Percentiles rank a stretch among this genome's conserved stretches.
phyloP scores from a whole-genome alignment of 2,888 invertebrate species.

The Kryphioiulus occultus region DNA sequence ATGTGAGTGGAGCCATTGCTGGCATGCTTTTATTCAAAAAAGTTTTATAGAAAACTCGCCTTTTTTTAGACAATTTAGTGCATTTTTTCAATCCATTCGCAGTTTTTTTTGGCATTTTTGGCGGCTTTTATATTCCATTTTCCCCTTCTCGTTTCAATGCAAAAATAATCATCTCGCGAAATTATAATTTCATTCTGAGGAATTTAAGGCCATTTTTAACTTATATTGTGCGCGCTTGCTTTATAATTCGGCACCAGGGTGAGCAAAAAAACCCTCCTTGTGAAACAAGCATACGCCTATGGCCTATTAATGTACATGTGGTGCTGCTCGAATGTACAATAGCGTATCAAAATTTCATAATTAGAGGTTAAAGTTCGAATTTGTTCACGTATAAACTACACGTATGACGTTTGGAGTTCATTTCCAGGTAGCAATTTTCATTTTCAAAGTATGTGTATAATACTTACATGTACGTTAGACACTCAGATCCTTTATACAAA shows the following conservation, averaged over 20 bases:
- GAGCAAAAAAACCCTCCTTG: not conserved
- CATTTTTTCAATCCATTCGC: not conserved
- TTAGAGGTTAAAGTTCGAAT: not conserved
- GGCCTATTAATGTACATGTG: not conserved
- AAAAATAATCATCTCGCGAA: conserved; percentile 20
- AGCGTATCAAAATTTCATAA: not conserved
- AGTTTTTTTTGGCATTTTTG: conserved; percentile 17
- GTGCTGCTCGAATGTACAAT: conserved; percentile 3
- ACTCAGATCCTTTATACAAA: no score
- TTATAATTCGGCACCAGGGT: not conserved
- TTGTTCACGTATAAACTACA: not conserved
- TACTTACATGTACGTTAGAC: no score
- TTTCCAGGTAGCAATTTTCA: not conserved
- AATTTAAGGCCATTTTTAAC: conserved; percentile 40
- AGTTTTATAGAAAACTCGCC: conserved; percentile 31
- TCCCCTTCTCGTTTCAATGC: not conserved
- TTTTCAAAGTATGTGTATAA: no score
- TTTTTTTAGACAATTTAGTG: not conserved
- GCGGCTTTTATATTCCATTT: not conserved
- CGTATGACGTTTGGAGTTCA: not conserved
- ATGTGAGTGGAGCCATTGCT: not conserved
- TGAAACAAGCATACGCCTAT: not conserved
- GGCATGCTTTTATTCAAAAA: not conserved
- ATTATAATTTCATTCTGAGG: conserved; percentile 32
- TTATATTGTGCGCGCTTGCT: conserved; percentile 32